phyloP scores from a whole-genome alignment of 1,140 invertebrate species.

The Zaprionus inermis region DNA sequence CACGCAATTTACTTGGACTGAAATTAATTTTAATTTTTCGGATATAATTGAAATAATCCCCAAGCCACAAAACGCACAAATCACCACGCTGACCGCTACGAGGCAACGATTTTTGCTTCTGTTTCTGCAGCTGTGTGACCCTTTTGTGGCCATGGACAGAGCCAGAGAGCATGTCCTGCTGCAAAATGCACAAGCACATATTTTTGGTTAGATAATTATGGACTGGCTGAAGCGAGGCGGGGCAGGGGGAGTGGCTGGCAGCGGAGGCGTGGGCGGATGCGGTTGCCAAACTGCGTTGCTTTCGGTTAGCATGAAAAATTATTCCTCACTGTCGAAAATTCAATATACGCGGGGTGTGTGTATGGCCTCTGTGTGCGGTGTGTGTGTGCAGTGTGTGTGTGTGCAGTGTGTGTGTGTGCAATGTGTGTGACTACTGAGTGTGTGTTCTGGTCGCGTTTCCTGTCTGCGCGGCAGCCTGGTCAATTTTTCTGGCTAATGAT shows the following conservation, averaged over 20 bases:
- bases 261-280: slow-evolving; percentile 47
- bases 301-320: slow-evolving; percentile 61
- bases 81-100: slow-evolving; percentile 15
- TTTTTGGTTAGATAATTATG: slow-evolving; percentile 71
- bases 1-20: background rate
- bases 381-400: background rate
- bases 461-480: slow-evolving; percentile 45
- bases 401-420: background rate
- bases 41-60: slow-evolving; percentile 28
- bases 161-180: slow-evolving; percentile 23
- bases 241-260: background rate
- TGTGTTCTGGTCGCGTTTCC: slow-evolving; percentile 24
- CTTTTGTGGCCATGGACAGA: slow-evolving; percentile 21
- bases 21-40: slow-evolving; percentile 8
- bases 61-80: slow-evolving; percentile 31
- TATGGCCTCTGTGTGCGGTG: background rate
- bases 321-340: slow-evolving; percentile 49
- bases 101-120: slow-evolving; percentile 24
- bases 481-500: slow-evolving; percentile 80
- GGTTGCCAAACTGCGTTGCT: slow-evolving; percentile 73
- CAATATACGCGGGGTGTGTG: slow-evolving; percentile 21
- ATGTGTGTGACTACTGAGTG: slow-evolving; percentile 1
- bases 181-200: slow-evolving; percentile 52
- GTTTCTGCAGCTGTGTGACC: slow-evolving; percentile 39
- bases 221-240: slow-evolving; percentile 27